phyloP scores from a whole-genome alignment of 2,113 vertebrate genomes.

The Silurus asotus region DNA sequence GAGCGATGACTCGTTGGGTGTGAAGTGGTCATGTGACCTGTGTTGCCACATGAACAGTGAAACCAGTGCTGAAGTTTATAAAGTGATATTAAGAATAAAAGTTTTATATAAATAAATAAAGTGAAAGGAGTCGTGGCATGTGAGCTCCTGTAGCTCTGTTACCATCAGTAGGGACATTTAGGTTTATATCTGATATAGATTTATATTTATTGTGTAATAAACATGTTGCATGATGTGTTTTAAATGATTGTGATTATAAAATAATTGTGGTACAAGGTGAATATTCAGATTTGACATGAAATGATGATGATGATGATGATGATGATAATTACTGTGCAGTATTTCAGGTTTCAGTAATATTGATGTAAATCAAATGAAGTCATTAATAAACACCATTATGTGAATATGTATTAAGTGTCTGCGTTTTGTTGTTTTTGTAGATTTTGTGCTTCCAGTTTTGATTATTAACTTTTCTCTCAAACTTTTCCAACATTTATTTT shows the following conservation, averaged over 20 bases:
- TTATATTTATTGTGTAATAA: background rate
- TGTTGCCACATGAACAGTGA: too few relatives aligned
- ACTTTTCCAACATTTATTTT: background rate
- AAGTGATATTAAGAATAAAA: background rate
- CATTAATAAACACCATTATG: slow-evolving; percentile 11
- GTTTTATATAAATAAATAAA: background rate
- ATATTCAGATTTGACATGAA: background rate
- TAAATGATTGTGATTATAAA: slow-evolving; percentile 2
- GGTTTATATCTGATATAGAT: background rate
- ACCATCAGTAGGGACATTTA: background rate
- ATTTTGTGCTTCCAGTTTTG: too few relatives aligned
- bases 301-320: slow-evolving; percentile 10
- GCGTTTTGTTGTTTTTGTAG: background rate
- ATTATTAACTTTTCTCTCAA: too few relatives aligned
- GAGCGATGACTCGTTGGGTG: too few relatives aligned
- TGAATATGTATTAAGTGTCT: background rate
- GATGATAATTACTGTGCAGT: slow-evolving; percentile 39
- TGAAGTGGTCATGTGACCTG: too few relatives aligned
- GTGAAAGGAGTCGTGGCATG: background rate
- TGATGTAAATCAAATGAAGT: slow-evolving; percentile 13
- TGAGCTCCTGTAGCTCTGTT: background rate
- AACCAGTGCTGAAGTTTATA: background rate
- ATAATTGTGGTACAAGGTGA: background rate
- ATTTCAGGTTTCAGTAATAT: slow-evolving; percentile 5
- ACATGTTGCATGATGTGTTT: slow-evolving; percentile 37